Evolutionary conservation across 2,113 vertebrate species (phyloP).

Genomic region (Rhabdomys dilectus): DNA sequence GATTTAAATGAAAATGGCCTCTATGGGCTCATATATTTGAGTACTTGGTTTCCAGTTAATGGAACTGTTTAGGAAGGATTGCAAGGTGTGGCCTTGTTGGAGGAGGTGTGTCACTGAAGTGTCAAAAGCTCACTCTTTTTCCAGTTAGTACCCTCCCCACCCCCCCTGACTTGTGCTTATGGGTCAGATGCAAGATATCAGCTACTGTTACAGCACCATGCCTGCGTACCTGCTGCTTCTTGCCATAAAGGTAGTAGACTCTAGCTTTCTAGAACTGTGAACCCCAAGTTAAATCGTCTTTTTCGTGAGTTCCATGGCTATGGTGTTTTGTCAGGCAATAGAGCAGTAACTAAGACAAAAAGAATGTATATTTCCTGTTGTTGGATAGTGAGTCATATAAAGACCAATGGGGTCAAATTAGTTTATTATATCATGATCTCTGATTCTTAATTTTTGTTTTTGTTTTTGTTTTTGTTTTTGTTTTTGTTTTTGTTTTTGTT

Average conservation of each 20-base stretch:
- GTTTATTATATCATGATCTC: background rate
- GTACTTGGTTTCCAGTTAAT: background rate
- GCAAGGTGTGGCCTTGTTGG: background rate
- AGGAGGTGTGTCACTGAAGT: background rate
- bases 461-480: too few relatives aligned
- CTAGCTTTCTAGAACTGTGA: background rate
- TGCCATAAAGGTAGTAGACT: background rate
- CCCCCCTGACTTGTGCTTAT: background rate
- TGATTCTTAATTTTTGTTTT: background rate
- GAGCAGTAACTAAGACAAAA: background rate
- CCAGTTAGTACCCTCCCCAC: background rate
- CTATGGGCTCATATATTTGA: background rate
- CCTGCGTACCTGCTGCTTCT: background rate
- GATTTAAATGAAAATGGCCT: background rate
- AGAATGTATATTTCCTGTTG: background rate
- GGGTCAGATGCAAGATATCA: background rate
- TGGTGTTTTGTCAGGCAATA: background rate
- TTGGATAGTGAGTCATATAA: background rate
- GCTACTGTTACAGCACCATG: background rate
- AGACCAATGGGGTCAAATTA: background rate
- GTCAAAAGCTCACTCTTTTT: background rate
- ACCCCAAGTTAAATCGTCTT: background rate
- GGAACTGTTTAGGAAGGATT: background rate
- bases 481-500: too few relatives aligned
- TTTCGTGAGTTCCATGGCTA: background rate